A percentile compares a stretch with the other conserved stretches of the same genome.
phyloP scores from a whole-genome alignment of 2,113 vertebrate species.

The Hyaena hyaena region DNA sequence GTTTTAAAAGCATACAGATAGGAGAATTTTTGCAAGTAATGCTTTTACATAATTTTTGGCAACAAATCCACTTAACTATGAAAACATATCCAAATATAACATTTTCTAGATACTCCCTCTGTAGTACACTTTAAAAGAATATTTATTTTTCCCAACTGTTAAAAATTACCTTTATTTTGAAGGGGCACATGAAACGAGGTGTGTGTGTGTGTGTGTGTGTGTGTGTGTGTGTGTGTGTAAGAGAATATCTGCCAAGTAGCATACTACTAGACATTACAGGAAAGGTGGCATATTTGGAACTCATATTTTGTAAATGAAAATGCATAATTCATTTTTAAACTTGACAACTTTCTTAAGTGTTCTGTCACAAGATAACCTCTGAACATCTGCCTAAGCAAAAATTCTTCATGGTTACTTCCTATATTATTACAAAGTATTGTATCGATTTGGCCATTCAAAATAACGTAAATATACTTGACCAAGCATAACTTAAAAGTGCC shows the following conservation, averaged over 20 bases:
- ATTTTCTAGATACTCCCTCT: not conserved
- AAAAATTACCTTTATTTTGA: conserved; percentile 31
- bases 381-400: not conserved
- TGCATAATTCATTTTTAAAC: not conserved
- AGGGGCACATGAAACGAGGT: not conserved
- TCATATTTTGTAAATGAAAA: not conserved
- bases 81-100: not conserved
- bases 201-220: not conserved
- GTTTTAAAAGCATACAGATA: not conserved
- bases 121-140: not conserved
- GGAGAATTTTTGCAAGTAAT: not conserved
- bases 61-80: not conserved
- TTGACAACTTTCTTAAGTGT: conserved; percentile 11
- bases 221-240: not conserved
- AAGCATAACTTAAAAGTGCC: not conserved
- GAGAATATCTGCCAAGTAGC: not conserved
- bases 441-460: conserved; percentile 14
- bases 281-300: not conserved
- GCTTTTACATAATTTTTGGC: not conserved
- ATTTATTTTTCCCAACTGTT: not conserved
- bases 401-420: not conserved
- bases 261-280: not conserved
- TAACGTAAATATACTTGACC: not conserved
- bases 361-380: not conserved
- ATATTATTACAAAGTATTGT: not conserved